phyloP scores from a whole-genome alignment of 2,888 invertebrate genomes.

The Parochlus steinenii region DNA sequence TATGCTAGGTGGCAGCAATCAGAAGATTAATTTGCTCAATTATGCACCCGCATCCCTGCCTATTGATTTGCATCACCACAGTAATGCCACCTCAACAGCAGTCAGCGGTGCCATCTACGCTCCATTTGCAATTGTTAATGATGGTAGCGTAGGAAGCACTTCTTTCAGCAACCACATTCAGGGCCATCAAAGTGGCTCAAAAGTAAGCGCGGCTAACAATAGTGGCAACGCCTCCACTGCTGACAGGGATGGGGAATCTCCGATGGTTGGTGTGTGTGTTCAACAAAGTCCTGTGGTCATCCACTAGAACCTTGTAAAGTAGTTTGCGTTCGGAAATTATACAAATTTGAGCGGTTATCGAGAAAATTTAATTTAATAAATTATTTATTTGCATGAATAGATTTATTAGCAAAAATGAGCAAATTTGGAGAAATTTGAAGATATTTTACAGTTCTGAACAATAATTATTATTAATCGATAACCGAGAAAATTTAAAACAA shows the following conservation, averaged over 20 bases:
- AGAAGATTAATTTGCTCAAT: constrained; percentile 19
- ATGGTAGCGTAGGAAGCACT: background rate
- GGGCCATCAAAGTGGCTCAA: constrained; percentile 12
- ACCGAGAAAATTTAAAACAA: too few species aligned
- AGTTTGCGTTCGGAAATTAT: too few species aligned
- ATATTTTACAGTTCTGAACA: too few species aligned
- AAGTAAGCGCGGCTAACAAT: constrained; percentile 21
- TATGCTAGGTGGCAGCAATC: background rate
- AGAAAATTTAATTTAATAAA: too few species aligned
- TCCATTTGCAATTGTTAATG: constrained; percentile 23
- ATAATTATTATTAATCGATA: too few species aligned
- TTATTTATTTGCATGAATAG: too few species aligned
- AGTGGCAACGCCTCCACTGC: constrained; percentile 19
- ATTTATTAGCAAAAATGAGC: too few species aligned
- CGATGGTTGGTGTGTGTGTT: constrained; percentile 79
- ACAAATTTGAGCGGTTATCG: too few species aligned
- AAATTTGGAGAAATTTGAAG: too few species aligned
- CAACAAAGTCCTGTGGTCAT: constrained; percentile 88
- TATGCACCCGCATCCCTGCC: constrained; percentile 29
- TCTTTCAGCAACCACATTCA: constrained; percentile 23
- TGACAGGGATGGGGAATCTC: constrained; percentile 53
- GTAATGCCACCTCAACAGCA: too few species aligned
- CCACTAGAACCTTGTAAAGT: too few species aligned
- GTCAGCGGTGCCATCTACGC: constrained; percentile 23
- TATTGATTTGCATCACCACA: constrained; percentile 20